Percentiles rank a stretch among this genome's conserved stretches.
Evolutionary conservation across 2,888 invertebrate genomes (phyloP).

Genomic region (Eristalis pertinax): DNA sequence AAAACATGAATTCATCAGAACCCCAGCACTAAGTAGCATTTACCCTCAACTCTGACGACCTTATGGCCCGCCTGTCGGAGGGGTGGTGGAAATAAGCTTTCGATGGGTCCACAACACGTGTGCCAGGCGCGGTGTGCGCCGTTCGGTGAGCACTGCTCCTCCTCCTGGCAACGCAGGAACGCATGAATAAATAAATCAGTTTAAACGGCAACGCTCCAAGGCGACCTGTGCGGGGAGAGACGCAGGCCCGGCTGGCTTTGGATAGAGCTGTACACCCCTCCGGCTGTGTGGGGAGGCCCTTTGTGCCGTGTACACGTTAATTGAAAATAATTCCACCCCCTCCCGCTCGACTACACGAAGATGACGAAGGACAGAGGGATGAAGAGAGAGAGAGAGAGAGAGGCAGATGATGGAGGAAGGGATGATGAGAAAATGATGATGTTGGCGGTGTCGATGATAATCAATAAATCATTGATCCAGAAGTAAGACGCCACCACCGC

Average conservation of each 20-base stretch:
- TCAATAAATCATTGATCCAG: conserved; percentile 44
- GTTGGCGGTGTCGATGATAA: conserved; percentile 10
- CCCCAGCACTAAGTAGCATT: conserved; percentile 2
- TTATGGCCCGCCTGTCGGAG: not conserved
- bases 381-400: not conserved
- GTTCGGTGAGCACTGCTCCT: not conserved
- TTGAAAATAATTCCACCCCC: conserved; percentile 33
- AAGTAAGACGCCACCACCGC: not conserved
- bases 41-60: not conserved
- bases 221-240: not conserved
- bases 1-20: conserved; percentile 27
- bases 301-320: conserved; percentile 39
- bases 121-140: not conserved
- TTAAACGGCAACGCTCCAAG: conserved; percentile 17
- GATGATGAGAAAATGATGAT: not conserved
- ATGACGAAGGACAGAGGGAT: not conserved
- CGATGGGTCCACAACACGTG: not conserved
- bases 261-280: not conserved
- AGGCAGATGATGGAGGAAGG: not conserved
- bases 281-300: not conserved
- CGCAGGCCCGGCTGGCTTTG: not conserved
- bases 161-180: conserved; percentile 5
- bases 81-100: not conserved
- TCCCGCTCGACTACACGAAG: not conserved
- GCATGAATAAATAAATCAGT: conserved; percentile 56